Percentiles rank a stretch among this genome's conserved stretches.
These are phyloP conservation scores for Ennomos fuscantarius DNA, from an alignment of 2,888 invertebrate species.

Conservation along the genomic window DNA sequence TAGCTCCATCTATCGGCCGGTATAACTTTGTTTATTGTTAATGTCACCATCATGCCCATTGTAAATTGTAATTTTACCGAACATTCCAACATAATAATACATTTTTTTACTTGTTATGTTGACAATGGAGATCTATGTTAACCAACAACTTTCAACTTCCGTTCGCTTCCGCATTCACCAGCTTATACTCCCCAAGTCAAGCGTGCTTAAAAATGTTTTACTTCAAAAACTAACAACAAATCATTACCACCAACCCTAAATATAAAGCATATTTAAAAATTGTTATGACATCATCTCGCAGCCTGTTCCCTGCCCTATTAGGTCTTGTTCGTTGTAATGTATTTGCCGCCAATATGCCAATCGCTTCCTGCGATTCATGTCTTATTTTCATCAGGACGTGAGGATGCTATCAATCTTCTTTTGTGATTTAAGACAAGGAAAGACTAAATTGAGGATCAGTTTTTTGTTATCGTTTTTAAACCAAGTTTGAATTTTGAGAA, in stretches of 20 bases:
- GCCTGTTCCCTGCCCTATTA: slow-evolving; percentile 15
- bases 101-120: too few species aligned
- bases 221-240: not conserved
- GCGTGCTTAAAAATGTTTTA: too few species aligned
- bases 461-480: not conserved
- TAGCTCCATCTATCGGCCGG: too few species aligned
- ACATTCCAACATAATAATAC: too few species aligned
- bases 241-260: slow-evolving; percentile 12
- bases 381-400: slow-evolving; percentile 6
- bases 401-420: not conserved
- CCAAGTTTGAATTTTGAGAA: too few species aligned
- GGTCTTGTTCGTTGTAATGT: slow-evolving; percentile 12
- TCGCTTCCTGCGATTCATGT: slow-evolving; percentile 30
- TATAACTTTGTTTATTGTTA: too few species aligned
- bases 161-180: too few species aligned
- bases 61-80: too few species aligned
- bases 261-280: slow-evolving; percentile 16
- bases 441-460: not conserved
- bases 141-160: too few species aligned
- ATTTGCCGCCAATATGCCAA: slow-evolving; percentile 15
- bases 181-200: too few species aligned
- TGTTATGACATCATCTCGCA: slow-evolving; percentile 33
- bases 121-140: too few species aligned
- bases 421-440: not conserved
- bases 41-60: too few species aligned